Evolutionary conservation across 2,113 vertebrate genomes (phyloP), one percentile per base, ranked within the genome.

Genomic region (Hemibagrus wyckioides): DNA sequence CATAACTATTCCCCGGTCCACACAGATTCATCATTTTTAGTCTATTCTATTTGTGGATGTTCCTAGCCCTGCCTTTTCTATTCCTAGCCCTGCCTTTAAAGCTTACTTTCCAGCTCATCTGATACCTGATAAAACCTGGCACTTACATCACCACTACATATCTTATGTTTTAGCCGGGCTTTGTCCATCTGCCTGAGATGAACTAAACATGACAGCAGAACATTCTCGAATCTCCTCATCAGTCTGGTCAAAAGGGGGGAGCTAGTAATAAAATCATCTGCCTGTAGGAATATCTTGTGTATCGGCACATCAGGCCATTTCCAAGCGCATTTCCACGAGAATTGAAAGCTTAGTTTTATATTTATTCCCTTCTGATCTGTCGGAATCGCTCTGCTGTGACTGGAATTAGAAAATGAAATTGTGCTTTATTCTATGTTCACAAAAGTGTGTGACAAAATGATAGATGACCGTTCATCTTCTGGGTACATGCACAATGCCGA

Each of bases 261-360:
- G n/a, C n/a, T 25, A 10, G 50, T 82, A 87, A 82, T 87, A 82
- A 75, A 82, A 87, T 50, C 80, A 83, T 50, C 39, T 83, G 57
- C 41, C 80, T 76, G n/a, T 76, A 57, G 25, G 57, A 65, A 63
- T 75, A 83, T 67, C 44, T n/a, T 76, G 57, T 79, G 48, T n/a
- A 87, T 7, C 52, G 7, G 30, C 14, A 54, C 54, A 75, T n/a
- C 28, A 9, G 54, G 52, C 28, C 69, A 50, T 59, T 13, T 52
- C 48, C 14, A 30, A 52, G 30, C 30, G 6, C 21, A 56, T 54
- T 28, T 81, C 36, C 13, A 73, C 56, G 13, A 41, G 54, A 69
- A 67, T 14, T 83, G 48, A 83, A 69, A 52, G 44, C 61, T 52
- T 83, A 23, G 39, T 52, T 67, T 50, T 65, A 69, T 52, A 69